Evolutionary conservation across 2,888 invertebrate genomes (phyloP).

Genomic region (Tachina grossa): DNA sequence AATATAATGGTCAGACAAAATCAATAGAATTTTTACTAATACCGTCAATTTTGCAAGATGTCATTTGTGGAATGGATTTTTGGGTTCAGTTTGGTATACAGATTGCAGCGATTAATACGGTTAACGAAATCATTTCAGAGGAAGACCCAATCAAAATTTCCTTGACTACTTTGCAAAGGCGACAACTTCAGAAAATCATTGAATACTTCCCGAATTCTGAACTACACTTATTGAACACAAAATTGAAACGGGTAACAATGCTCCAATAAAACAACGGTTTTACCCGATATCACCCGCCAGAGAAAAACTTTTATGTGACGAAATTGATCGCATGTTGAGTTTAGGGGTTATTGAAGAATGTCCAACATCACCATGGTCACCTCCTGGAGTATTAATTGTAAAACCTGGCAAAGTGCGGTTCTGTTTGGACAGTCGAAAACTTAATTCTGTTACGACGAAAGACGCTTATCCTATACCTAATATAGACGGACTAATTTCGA

Average conservation of each 20-base stretch:
- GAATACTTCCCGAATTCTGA: neutral
- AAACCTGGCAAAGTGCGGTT: constrained; percentile 1
- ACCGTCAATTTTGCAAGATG: too few relatives aligned
- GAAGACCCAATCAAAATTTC: constrained; percentile 2
- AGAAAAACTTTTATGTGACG: constrained; percentile 3
- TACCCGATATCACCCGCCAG: constrained; percentile 11
- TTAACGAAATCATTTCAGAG: neutral
- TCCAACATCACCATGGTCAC: neutral
- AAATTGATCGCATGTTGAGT: constrained; percentile 34
- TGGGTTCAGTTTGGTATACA: too few relatives aligned
- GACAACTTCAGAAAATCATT: neutral
- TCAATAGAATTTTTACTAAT: too few relatives aligned
- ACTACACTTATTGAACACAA: constrained; percentile 14
- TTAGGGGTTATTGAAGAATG: constrained; percentile 15
- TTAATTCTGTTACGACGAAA: constrained; percentile 4
- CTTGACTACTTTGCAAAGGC: neutral
- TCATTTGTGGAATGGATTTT: too few relatives aligned
- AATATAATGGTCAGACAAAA: too few relatives aligned
- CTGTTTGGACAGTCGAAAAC: constrained; percentile 12
- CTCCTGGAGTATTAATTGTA: neutral
- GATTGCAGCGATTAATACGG: neutral
- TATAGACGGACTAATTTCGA: constrained; percentile 28
- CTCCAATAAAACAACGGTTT: constrained; percentile 29
- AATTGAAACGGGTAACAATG: constrained; percentile 15
- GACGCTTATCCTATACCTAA: neutral